These are phyloP conservation scores for Amiota mariae DNA, from an alignment of 2,888 invertebrate species.

Conservation along the genomic window DNA sequence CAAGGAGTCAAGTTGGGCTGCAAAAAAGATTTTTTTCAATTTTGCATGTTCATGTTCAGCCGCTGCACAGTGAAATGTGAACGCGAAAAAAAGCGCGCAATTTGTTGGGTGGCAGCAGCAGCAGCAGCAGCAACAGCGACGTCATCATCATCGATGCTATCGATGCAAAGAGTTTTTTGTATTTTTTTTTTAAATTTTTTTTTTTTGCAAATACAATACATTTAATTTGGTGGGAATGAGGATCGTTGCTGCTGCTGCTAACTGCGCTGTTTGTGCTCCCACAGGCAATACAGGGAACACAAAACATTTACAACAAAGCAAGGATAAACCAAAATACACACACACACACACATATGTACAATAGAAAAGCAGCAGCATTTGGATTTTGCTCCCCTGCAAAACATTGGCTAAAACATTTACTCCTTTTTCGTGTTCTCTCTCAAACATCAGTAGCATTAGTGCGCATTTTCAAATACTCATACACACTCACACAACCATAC, in stretches of 20 bases:
- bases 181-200: too few species aligned
- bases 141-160: neutral
- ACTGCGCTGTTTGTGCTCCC: slow-evolving; percentile 35
- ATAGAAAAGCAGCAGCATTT: slow-evolving; percentile 16
- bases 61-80: neutral
- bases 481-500: slow-evolving; percentile 30
- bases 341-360: slow-evolving; percentile 33
- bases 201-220: neutral
- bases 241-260: slow-evolving; percentile 5
- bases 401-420: neutral
- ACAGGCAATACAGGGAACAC: slow-evolving; percentile 45
- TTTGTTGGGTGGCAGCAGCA: slow-evolving; percentile 17
- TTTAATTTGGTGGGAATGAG: neutral
- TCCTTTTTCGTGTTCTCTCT: slow-evolving; percentile 8
- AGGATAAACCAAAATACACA: slow-evolving; percentile 28
- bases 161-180: neutral
- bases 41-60: neutral
- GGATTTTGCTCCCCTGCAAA: too few species aligned
- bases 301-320: slow-evolving; percentile 25
- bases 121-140: slow-evolving; percentile 37
- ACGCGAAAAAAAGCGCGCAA: slow-evolving; percentile 19
- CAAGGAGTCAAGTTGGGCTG: neutral
- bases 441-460: slow-evolving; percentile 60
- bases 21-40: neutral
- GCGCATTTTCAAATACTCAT: slow-evolving; percentile 67